These are phyloP conservation scores for Araneus ventricosus DNA, from an alignment of 1,140 invertebrate species.

Conservation along the genomic window DNA sequence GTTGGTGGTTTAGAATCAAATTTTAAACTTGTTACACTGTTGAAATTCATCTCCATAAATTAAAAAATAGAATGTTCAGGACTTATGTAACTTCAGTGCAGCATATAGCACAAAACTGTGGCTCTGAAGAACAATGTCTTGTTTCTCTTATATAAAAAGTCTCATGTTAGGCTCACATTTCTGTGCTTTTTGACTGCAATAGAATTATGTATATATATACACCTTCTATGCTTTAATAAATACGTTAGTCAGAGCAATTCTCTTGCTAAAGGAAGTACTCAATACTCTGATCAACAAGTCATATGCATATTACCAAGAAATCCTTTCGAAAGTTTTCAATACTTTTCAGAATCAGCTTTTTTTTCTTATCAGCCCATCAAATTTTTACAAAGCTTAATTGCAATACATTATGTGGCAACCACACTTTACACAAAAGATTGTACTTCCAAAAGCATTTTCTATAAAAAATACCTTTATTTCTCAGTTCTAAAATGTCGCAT, in stretches of 20 bases:
- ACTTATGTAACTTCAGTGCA: not conserved
- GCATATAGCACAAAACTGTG: conserved; percentile 34
- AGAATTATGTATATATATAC: conserved; percentile 23
- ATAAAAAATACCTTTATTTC: conserved; percentile 36
- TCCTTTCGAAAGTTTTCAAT: not conserved
- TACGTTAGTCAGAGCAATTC: not conserved
- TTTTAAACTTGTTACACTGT: not conserved
- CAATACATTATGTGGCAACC: not conserved
- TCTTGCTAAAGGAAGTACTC: conserved; percentile 15
- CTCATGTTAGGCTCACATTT: not conserved
- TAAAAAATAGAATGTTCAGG: not conserved
- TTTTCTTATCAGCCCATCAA: not conserved
- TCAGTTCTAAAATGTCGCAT: not conserved
- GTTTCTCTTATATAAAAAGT: conserved; percentile 14
- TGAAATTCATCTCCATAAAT: not conserved
- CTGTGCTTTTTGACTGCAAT: conserved; percentile 68
- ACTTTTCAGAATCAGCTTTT: not conserved
- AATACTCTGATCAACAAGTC: not conserved
- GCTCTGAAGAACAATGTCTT: not conserved
- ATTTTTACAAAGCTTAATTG: not conserved
- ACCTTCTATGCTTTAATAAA: not conserved
- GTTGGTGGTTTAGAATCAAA: not conserved
- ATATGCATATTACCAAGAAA: not conserved
- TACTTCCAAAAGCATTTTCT: conserved; percentile 6
- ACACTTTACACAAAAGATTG: not conserved